Percentiles rank a stretch among this genome's conserved stretches.
Evolutionary conservation across 2,888 invertebrate species (phyloP).

Genomic region (Brachyptera putata): DNA sequence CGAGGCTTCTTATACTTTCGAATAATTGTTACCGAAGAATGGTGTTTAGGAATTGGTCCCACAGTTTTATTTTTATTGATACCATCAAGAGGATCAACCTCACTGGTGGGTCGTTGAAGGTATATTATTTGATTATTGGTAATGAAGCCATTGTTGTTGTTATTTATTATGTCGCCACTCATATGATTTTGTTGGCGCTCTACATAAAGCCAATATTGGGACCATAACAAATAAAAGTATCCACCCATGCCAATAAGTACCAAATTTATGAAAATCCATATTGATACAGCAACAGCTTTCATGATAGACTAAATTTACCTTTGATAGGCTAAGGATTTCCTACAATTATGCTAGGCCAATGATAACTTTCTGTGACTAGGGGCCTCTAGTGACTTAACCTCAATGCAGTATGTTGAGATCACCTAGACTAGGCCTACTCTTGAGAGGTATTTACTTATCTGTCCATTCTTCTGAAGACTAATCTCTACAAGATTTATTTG

Average conservation of each 20-base stretch:
- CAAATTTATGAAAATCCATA: slow-evolving; percentile 68
- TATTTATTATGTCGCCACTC: slow-evolving; percentile 3
- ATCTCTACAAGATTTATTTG: no score
- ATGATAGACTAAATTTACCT: no score
- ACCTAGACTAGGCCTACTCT: no score
- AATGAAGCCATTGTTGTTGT: slow-evolving; percentile 14
- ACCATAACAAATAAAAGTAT: slow-evolving; percentile 67
- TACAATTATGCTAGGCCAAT: no score
- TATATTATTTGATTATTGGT: slow-evolving; percentile 11
- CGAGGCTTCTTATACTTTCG: not conserved
- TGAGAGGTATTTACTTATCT: no score
- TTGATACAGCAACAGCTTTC: slow-evolving; percentile 62
- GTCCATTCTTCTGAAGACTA: no score
- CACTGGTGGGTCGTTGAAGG: not conserved
- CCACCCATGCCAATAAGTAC: slow-evolving; percentile 68
- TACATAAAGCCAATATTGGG: slow-evolving; percentile 64
- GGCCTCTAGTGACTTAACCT: no score
- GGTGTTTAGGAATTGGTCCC: not conserved
- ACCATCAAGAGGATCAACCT: not conserved
- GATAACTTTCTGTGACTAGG: no score
- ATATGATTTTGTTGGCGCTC: slow-evolving; percentile 49
- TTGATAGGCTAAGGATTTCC: no score
- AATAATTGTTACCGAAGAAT: not conserved
- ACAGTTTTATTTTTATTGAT: not conserved
- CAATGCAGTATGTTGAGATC: no score